These are phyloP conservation scores for Clarias laeviceps DNA, from an alignment of 2,797 vertebrate species.

Conservation along the genomic window DNA sequence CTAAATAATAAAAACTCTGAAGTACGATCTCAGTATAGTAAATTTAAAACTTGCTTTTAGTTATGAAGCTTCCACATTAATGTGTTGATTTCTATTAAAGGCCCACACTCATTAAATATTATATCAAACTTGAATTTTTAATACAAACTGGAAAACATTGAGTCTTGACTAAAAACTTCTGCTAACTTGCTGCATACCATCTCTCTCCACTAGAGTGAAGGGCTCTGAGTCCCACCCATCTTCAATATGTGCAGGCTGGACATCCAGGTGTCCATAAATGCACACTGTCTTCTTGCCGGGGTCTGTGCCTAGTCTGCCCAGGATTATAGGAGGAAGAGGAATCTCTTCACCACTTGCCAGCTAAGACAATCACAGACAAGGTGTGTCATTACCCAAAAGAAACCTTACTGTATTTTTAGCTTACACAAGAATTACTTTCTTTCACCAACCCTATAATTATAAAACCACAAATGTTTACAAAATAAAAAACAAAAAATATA, in stretches of 20 bases:
- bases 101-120: no score
- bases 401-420: background rate
- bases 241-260: conserved; percentile 87
- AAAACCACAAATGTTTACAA: background rate
- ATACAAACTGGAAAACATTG: background rate
- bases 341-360: conserved; percentile 87
- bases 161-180: background rate
- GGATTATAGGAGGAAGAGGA: conserved; percentile 88
- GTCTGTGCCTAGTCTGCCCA: conserved; percentile 87
- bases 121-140: background rate
- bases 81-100: background rate
- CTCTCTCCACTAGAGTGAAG: conserved; percentile 89
- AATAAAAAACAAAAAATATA: background rate
- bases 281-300: conserved; percentile 92
- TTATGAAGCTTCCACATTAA: background rate
- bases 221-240: conserved; percentile 97
- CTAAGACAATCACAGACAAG: conserved; percentile 63
- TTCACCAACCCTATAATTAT: background rate
- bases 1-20: background rate
- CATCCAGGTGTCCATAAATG: conserved; percentile 94
- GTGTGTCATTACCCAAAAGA: background rate
- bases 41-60: background rate
- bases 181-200: conserved; percentile 75
- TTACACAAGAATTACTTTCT: background rate
- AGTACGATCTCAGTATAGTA: background rate